phyloP scores from a whole-genome alignment of 2,797 vertebrate species.

The Nasua narica region DNA sequence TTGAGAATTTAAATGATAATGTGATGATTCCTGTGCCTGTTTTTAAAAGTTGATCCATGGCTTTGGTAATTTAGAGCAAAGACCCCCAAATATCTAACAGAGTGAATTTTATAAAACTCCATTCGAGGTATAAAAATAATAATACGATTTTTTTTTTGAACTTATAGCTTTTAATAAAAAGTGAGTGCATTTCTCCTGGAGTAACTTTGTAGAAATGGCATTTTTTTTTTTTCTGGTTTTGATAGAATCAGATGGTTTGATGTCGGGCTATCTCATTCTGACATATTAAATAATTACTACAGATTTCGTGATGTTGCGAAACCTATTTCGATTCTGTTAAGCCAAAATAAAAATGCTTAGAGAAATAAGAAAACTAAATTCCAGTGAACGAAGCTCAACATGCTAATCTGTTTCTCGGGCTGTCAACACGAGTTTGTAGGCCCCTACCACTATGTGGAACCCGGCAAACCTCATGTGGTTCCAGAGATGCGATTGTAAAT shows the following conservation, averaged over 20 bases:
- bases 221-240: background rate
- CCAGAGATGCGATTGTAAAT: background rate
- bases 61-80: conserved; percentile 3
- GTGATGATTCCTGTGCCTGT: background rate
- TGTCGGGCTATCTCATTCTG: background rate
- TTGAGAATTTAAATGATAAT: background rate
- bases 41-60: background rate
- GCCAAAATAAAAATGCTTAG: background rate
- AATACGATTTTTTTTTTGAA: background rate
- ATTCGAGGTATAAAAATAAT: conserved; percentile 73
- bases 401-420: background rate
- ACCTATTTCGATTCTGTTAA: background rate
- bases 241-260: background rate
- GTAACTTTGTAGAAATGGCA: background rate
- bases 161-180: background rate
- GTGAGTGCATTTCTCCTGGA: background rate
- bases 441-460: background rate
- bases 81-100: background rate
- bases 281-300: background rate
- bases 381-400: background rate
- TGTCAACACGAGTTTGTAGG: background rate
- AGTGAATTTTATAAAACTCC: conserved; percentile 63
- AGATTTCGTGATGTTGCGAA: background rate
- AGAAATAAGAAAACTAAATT: background rate
- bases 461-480: background rate